Percentiles rank a stretch among this genome's conserved stretches.
phyloP scores from a whole-genome alignment of 2,888 invertebrate genomes.

The Phrixothrix hirtus region DNA sequence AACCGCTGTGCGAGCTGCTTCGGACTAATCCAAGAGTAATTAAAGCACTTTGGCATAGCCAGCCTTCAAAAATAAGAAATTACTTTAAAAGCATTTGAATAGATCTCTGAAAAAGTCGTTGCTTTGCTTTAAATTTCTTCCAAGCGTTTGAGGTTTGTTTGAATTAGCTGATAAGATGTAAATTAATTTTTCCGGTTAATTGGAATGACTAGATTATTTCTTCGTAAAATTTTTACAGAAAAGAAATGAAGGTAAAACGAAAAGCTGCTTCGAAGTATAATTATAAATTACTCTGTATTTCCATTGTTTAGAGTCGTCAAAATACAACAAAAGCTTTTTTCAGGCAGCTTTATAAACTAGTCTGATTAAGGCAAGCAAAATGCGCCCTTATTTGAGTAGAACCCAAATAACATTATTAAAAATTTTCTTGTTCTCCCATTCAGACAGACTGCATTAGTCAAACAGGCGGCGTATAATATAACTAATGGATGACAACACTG shows the following conservation, averaged over 20 bases:
- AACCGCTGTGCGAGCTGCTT: constrained; percentile 41
- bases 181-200: no score
- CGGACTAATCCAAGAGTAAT: constrained; percentile 48
- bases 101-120: not conserved
- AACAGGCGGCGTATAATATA: constrained; percentile 54
- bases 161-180: not conserved
- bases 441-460: constrained; percentile 52
- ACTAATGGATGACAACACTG: constrained; percentile 57
- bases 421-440: constrained; percentile 52
- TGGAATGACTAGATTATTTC: no score
- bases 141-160: constrained; percentile 9
- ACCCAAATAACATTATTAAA: constrained; percentile 52
- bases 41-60: constrained; percentile 44
- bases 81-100: constrained; percentile 38
- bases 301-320: constrained; percentile 53
- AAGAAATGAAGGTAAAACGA: constrained; percentile 16
- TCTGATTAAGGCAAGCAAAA: constrained; percentile 55
- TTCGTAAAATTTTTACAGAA: not conserved
- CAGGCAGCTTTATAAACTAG: constrained; percentile 52
- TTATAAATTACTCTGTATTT: constrained; percentile 52
- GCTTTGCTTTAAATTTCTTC: not conserved
- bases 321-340: constrained; percentile 54
- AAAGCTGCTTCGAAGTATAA: constrained; percentile 39
- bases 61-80: constrained; percentile 44
- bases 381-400: constrained; percentile 50